Percentiles rank a stretch among this genome's conserved stretches.
phyloP scores from a whole-genome alignment of 2,888 invertebrate genomes.

The Dynastes grantii region DNA sequence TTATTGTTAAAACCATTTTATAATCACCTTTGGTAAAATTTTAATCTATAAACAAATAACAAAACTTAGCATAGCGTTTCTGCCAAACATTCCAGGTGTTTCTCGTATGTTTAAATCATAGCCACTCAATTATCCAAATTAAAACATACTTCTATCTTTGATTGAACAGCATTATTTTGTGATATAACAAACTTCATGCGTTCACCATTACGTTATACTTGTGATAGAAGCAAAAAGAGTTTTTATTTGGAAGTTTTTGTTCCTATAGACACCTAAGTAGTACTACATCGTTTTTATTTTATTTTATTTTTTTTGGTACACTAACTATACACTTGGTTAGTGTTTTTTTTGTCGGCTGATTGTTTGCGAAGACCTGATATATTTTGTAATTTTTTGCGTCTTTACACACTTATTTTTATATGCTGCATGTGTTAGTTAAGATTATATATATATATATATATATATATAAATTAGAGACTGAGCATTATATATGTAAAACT shows the following conservation, averaged over 20 bases:
- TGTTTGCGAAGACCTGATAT: background rate
- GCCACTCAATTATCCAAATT: background rate
- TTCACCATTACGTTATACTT: conserved; percentile 17
- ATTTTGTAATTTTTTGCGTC: conserved; percentile 16
- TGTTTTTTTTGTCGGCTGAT: background rate
- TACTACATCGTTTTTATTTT: background rate
- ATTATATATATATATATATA: conserved; percentile 15
- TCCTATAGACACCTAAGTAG: conserved; percentile 32
- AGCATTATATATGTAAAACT: conserved; percentile 34
- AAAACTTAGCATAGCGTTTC: too few relatives aligned
- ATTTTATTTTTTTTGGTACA: background rate
- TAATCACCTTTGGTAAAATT: too few relatives aligned
- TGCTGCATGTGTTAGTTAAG: conserved; percentile 29
- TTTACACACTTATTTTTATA: background rate
- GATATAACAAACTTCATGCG: conserved; percentile 2
- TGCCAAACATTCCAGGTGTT: too few relatives aligned
- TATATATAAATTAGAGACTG: conserved; percentile 31
- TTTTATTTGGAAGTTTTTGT: conserved; percentile 23
- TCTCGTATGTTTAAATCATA: too few relatives aligned
- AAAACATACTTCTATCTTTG: background rate
- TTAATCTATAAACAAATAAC: too few relatives aligned
- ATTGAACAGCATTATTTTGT: conserved; percentile 12
- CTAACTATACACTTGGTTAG: background rate
- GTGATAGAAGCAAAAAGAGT: conserved; percentile 7
- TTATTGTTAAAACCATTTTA: too few relatives aligned